Conservation (phyloP, 2,113 vertebrate species). For the Peromyscus californicus region DNA sequence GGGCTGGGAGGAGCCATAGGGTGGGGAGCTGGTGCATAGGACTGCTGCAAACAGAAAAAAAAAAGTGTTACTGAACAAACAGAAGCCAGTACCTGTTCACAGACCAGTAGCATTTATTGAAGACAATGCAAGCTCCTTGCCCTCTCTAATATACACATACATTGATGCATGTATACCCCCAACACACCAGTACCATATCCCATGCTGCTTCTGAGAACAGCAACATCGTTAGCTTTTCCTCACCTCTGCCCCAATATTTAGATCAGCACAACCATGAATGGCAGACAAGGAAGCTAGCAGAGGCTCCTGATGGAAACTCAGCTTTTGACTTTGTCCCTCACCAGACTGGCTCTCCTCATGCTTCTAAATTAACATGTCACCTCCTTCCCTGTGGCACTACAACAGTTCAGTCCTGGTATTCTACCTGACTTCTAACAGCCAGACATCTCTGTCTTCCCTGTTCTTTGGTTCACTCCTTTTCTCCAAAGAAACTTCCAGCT, state of each 20-base stretch:
- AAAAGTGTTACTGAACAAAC: constrained; percentile 79
- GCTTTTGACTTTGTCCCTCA: not conserved
- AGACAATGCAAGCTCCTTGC: not conserved
- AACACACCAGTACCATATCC: too few species aligned
- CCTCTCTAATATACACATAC: not conserved
- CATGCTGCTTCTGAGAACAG: not conserved
- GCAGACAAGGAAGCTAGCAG: not conserved
- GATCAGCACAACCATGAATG: not conserved
- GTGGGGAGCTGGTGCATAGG: constrained; percentile 98
- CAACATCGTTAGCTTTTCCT: not conserved
- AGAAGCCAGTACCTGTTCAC: constrained; percentile 46
- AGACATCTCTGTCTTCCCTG: not conserved
- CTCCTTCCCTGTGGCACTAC: not conserved
- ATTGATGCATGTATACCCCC: not conserved
- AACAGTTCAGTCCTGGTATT: not conserved
- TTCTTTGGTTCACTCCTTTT: not conserved
- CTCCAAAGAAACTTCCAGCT: not conserved
- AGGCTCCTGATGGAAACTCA: not conserved
- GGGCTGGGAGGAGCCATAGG: constrained; percentile 99
- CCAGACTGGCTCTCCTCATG: not conserved
- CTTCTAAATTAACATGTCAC: not conserved
- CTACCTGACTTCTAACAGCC: not conserved
- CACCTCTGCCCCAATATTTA: not conserved
- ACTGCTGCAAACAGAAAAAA: constrained; percentile 92
- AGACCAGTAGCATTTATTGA: constrained; percentile 36